These are phyloP conservation scores for Aphidius colemani DNA, from an alignment of 2,888 invertebrate species.

Conservation along the genomic window DNA sequence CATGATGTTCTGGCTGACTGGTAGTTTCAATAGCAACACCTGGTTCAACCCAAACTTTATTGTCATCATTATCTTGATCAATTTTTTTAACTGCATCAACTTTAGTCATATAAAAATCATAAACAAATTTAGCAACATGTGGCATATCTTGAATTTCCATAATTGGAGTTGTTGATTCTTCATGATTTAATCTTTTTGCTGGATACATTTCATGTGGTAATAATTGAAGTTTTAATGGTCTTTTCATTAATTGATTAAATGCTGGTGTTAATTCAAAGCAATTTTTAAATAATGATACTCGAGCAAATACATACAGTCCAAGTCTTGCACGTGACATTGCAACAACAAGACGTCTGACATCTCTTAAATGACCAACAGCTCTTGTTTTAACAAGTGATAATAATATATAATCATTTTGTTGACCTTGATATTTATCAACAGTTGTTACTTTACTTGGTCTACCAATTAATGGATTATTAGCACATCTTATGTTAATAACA, in stretches of 20 bases:
- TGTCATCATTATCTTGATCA: constrained; percentile 37
- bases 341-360: constrained; percentile 94
- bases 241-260: constrained; percentile 84
- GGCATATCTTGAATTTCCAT: constrained; percentile 84
- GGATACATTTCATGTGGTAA: constrained; percentile 82
- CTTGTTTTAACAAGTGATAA: constrained; percentile 94
- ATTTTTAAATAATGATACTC: constrained; percentile 90
- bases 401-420: constrained; percentile 98
- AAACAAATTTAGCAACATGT: constrained; percentile 94
- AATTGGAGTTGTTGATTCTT: constrained; percentile 60
- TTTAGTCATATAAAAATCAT: constrained; percentile 84
- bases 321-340: constrained; percentile 97
- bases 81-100: constrained; percentile 67
- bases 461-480: constrained; percentile 93
- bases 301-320: constrained; percentile 94
- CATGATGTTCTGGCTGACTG: constrained; percentile 65
- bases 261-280: constrained; percentile 97
- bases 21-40: constrained; percentile 54
- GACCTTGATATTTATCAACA: constrained; percentile 99
- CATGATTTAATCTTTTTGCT: constrained; percentile 65
- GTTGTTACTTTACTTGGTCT: constrained; percentile 91
- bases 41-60: constrained; percentile 67
- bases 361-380: constrained; percentile 96
- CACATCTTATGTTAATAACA: constrained; percentile 90
- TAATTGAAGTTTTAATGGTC: constrained; percentile 80